Conservation (phyloP, 2,113 vertebrate species). For the Melanerpes aurifrons region DNA sequence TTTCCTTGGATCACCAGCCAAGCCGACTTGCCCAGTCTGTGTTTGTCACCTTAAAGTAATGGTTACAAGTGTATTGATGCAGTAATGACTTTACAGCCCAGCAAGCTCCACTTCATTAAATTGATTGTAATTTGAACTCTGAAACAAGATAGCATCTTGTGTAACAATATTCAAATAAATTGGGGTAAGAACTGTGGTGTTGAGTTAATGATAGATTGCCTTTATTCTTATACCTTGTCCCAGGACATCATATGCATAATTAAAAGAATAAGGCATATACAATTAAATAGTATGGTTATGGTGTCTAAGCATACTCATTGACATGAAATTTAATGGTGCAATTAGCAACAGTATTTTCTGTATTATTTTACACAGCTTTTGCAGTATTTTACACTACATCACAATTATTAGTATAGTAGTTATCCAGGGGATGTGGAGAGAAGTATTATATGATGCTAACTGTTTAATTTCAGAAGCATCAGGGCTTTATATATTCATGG, state of each 20-base stretch:
- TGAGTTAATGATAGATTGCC: conserved; percentile 39
- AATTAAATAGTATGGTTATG: conserved; percentile 6
- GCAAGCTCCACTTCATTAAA: conserved; percentile 45
- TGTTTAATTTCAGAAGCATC: background rate
- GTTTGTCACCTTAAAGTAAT: conserved; percentile 24
- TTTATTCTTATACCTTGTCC: conserved; percentile 30
- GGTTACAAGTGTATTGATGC: conserved; percentile 42
- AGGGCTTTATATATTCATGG: background rate
- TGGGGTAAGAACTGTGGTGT: conserved; percentile 31
- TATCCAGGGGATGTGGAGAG: background rate
- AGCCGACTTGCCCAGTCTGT: background rate
- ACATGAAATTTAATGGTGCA: conserved; percentile 32
- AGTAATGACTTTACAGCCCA: conserved; percentile 39
- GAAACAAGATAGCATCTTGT: conserved; percentile 41
- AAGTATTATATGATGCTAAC: background rate
- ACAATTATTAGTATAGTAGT: conserved; percentile 19
- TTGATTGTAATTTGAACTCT: conserved; percentile 13
- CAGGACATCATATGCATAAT: background rate
- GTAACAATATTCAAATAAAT: conserved; percentile 65
- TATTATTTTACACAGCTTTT: conserved; percentile 15
- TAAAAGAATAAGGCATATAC: conserved; percentile 2
- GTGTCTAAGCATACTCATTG: background rate
- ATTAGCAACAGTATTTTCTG: conserved; percentile 57
- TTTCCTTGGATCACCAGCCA: background rate
- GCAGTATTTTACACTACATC: background rate